phyloP scores from a whole-genome alignment of 2,888 invertebrate species.

The Brachypalpus laphriformis region DNA sequence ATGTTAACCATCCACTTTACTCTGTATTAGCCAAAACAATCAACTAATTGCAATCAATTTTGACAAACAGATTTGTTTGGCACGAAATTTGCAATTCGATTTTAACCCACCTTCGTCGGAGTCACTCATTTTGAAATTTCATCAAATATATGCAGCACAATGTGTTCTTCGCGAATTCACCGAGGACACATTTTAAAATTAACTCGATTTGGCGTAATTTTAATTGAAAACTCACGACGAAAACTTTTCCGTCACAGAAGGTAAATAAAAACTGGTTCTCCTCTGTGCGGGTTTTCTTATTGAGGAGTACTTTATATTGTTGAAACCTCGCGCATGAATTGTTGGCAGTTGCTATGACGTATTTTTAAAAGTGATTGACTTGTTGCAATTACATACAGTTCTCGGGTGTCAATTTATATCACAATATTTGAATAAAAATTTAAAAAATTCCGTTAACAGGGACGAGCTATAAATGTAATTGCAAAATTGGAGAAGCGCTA shows the following conservation, averaged over 20 bases:
- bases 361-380: background rate
- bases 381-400: too few relatives aligned
- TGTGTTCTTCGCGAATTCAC: constrained; percentile 8
- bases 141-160: background rate
- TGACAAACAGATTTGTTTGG: constrained; percentile 42
- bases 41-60: constrained; percentile 33
- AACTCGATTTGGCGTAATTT: background rate
- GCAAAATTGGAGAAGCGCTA: too few relatives aligned
- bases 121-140: constrained; percentile 75
- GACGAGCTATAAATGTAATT: too few relatives aligned
- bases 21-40: constrained; percentile 49
- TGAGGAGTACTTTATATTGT: background rate
- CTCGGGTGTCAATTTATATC: too few relatives aligned
- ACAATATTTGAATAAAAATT: too few relatives aligned
- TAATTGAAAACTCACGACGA: constrained; percentile 4
- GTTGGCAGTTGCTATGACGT: background rate
- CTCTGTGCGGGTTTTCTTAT: constrained; percentile 22
- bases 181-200: constrained; percentile 21
- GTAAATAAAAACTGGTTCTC: constrained; percentile 55
- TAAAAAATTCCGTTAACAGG: too few relatives aligned
- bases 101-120: constrained; percentile 77
- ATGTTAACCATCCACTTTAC: constrained; percentile 7
- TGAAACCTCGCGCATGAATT: background rate
- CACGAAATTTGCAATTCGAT: constrained; percentile 19
- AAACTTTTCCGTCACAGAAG: constrained; percentile 11